Percentiles rank a stretch among this genome's conserved stretches.
phyloP scores from a whole-genome alignment of 2,888 invertebrate species.

The Nymphalis c-album region DNA sequence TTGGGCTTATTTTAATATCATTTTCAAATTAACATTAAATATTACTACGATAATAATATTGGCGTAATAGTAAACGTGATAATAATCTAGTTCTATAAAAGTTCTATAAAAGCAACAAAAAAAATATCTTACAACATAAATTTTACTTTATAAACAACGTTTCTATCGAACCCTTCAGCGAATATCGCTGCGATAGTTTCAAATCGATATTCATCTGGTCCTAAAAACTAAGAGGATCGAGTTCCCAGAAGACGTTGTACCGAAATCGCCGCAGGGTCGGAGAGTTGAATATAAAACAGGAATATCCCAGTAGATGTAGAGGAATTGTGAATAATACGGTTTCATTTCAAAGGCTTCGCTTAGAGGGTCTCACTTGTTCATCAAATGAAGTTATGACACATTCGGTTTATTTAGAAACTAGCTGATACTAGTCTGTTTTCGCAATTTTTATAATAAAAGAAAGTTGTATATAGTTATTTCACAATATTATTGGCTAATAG shows the following conservation, averaged over 20 bases:
- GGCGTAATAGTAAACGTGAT: too few species aligned
- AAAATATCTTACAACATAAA: background rate
- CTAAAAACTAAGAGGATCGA: slow-evolving; percentile 35
- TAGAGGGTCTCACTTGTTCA: slow-evolving; percentile 8
- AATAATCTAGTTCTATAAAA: too few species aligned
- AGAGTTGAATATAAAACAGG: slow-evolving; percentile 40
- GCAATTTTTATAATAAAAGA: too few species aligned
- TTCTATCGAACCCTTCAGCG: background rate
- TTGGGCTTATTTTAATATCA: too few species aligned
- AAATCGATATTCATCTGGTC: slow-evolving; percentile 24
- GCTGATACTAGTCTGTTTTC: too few species aligned
- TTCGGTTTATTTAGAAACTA: background rate
- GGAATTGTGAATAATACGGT: slow-evolving; percentile 17
- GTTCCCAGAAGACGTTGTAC: slow-evolving; percentile 34
- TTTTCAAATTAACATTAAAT: too few species aligned
- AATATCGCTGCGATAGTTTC: slow-evolving; percentile 19
- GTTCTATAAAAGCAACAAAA: too few species aligned
- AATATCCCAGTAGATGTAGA: background rate
- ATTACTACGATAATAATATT: too few species aligned
- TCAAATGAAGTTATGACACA: background rate
- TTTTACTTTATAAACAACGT: background rate
- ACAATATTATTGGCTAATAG: too few species aligned
- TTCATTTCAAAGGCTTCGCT: slow-evolving; percentile 23
- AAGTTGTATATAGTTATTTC: too few species aligned
- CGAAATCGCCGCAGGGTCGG: slow-evolving; percentile 35